phyloP scores from a whole-genome alignment of 2,888 invertebrate genomes.

The Kuschelorhynchus macadamiae region DNA sequence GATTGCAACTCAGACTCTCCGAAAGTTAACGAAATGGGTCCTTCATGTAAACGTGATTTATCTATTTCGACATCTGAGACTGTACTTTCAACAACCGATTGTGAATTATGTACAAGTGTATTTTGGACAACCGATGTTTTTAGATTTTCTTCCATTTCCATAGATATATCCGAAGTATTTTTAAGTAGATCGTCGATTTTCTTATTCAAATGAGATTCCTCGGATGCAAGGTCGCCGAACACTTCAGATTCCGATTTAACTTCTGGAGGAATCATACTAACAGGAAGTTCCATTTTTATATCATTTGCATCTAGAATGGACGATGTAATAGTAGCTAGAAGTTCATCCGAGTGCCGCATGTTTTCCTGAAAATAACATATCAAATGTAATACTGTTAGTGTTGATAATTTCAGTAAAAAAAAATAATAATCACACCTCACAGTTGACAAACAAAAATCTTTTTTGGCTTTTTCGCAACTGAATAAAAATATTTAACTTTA shows the following conservation, averaged over 20 bases:
- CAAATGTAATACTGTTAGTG: too few relatives aligned
- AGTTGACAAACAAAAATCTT: too few relatives aligned
- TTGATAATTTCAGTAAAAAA: too few relatives aligned
- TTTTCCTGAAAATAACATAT: constrained; percentile 73
- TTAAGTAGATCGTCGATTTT: neutral
- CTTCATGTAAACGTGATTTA: too few relatives aligned
- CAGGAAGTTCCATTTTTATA: constrained; percentile 61
- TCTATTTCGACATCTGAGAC: neutral
- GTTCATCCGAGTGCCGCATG: constrained; percentile 72
- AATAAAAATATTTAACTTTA: too few relatives aligned
- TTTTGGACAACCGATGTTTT: neutral
- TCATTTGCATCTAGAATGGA: constrained; percentile 68
- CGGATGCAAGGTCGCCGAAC: neutral
- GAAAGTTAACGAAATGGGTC: too few relatives aligned
- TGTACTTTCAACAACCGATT: constrained; percentile 5
- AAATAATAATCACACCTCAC: too few relatives aligned
- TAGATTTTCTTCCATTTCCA: constrained; percentile 15
- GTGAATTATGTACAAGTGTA: constrained; percentile 13
- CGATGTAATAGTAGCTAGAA: constrained; percentile 68
- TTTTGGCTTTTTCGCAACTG: too few relatives aligned
- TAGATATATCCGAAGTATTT: neutral
- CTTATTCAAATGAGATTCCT: neutral
- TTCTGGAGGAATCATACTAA: constrained; percentile 52
- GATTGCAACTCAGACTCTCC: constrained; percentile 22
- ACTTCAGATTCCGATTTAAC: constrained; percentile 29